Evolutionary conservation across 2,797 vertebrate species (phyloP), one percentile per base, ranked within the genome.

Genomic region (Bradypodion ventrale): DNA sequence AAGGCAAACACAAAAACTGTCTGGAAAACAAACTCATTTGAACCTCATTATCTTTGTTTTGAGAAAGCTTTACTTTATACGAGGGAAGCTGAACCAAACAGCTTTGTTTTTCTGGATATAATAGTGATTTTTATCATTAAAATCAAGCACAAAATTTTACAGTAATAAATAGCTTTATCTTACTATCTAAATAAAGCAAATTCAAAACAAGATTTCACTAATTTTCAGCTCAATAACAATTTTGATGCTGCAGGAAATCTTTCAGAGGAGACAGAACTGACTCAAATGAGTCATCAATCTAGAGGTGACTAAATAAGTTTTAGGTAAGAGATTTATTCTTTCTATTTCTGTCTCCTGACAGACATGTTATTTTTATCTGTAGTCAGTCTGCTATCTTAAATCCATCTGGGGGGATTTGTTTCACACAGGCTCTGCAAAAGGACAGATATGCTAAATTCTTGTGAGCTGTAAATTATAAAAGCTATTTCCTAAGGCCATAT

Each of bases 261-360:
- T 1, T 83, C 1, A 49, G 5, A 69, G 76, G 73, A 77, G 87
- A 74, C 29, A 89, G 0, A 76, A 10, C 63, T 62, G 42, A 25
- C 52, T 6, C 75, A 68, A 78, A 84, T 86, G 85, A 4, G 80
- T 69, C 85, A 69, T 78, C 44, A 85, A 88, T 8, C n/a, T 15
- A 62, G 10, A 27, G 42, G 80, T 0, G 66, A n/a, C 32, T 3
- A 89, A 87, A 87, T 81, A 85, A 83, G 74, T 5, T 78, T 74
- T 44, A 83, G 37, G 69, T 37, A 88, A 85, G 6, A 75, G 1
- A 42, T 78, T 69, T 0, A 79, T 82, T 75, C 52, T 2, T 4
- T 75, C 80, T 27, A 89, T 49, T 21, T 59, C 77, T 83, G 66
- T 3, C 46, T 87, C 60, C 29, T 76, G 72, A n/a, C 2, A 79